Evolutionary conservation across 1,140 invertebrate genomes (phyloP).

Genomic region (Rhagoletis zephyria): DNA sequence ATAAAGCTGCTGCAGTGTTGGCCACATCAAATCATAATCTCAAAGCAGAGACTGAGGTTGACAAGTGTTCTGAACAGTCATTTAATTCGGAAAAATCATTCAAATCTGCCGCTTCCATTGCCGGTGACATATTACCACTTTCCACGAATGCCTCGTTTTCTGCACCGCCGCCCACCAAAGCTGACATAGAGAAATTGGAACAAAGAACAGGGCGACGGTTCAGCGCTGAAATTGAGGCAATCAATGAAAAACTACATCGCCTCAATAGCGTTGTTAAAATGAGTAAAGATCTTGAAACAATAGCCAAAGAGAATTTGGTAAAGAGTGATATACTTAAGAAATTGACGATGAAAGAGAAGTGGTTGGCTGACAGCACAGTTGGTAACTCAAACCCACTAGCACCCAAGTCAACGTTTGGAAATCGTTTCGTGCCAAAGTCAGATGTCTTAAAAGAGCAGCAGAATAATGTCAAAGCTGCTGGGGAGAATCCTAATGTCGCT

Average conservation of each 20-base stretch:
- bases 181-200: conserved; percentile 70
- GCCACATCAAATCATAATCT: neutral
- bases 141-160: neutral
- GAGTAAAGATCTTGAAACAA: conserved; percentile 69
- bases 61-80: conserved; percentile 56
- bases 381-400: conserved; percentile 39
- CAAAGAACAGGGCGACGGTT: conserved; percentile 65
- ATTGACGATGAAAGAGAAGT: conserved; percentile 71
- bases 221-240: conserved; percentile 70
- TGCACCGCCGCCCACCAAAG: conserved; percentile 35
- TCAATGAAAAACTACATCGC: conserved; percentile 71
- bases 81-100: conserved; percentile 65
- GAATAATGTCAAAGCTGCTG: conserved; percentile 19
- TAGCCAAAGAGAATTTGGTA: conserved; percentile 71
- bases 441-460: conserved; percentile 57
- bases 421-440: conserved; percentile 56
- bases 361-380: conserved; percentile 67
- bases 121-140: neutral
- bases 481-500: neutral
- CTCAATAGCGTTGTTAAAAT: conserved; percentile 71
- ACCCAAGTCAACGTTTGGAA: conserved; percentile 66
- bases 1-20: neutral
- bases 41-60: conserved; percentile 56
- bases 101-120: conserved; percentile 61
- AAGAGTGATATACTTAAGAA: conserved; percentile 72